Evolutionary conservation across 1,140 invertebrate genomes (phyloP).

Genomic region (Thalassaphorura encarpata): DNA sequence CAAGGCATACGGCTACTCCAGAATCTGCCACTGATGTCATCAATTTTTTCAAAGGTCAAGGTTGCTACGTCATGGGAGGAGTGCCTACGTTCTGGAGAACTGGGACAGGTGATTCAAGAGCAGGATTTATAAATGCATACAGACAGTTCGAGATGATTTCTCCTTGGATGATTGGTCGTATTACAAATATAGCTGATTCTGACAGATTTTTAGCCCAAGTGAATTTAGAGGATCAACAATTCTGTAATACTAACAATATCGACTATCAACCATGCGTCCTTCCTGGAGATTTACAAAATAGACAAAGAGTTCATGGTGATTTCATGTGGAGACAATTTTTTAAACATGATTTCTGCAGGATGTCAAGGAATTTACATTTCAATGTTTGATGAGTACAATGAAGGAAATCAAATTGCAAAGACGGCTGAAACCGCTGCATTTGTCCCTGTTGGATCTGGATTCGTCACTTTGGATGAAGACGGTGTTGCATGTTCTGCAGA

Average conservation of each 20-base stretch:
- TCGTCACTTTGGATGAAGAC: not conserved
- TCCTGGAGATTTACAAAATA: not conserved
- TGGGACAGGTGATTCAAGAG: not conserved
- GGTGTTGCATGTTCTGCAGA: not conserved
- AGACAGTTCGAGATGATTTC: not conserved
- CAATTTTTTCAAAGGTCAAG: not conserved
- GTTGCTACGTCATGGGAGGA: not conserved
- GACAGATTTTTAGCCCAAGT: not conserved
- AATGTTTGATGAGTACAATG: conserved; percentile 1
- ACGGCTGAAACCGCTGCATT: not conserved
- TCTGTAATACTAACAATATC: not conserved
- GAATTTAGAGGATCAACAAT: not conserved
- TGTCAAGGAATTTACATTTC: not conserved
- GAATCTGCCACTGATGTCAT: no score
- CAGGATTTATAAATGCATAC: not conserved
- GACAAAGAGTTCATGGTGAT: not conserved
- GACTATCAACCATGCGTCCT: conserved; percentile 1
- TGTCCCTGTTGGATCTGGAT: not conserved
- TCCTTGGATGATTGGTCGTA: not conserved
- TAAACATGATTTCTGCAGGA: not conserved
- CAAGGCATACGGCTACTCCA: no score
- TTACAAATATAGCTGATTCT: not conserved
- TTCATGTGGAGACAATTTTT: conserved; percentile 1
- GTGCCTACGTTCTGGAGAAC: not conserved
- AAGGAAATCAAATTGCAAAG: not conserved